These are phyloP conservation scores for Limnothrissa miodon DNA, from an alignment of 2,113 vertebrate genomes.

Conservation along the genomic window DNA sequence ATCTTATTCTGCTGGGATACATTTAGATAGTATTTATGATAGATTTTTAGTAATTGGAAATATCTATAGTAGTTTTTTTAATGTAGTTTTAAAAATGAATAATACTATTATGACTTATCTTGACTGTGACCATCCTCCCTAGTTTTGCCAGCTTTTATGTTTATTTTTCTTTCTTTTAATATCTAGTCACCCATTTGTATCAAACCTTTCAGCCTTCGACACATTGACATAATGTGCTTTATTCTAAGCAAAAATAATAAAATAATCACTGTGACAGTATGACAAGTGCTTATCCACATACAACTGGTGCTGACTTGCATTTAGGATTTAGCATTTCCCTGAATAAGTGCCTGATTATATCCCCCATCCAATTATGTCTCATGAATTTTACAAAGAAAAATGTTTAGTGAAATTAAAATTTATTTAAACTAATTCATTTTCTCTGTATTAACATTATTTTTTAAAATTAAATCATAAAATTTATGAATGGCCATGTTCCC, in stretches of 20 bases:
- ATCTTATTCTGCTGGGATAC: not conserved
- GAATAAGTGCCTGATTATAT: not conserved
- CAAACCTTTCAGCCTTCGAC: not conserved
- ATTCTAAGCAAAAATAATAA: no score
- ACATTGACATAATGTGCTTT: not conserved
- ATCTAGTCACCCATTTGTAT: not conserved
- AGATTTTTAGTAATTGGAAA: not conserved
- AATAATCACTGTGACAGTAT: no score
- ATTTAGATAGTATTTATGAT: not conserved
- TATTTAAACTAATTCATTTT: no score
- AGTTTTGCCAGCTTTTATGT: not conserved
- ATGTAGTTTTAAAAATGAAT: not conserved
- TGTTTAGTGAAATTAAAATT: no score
- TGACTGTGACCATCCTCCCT: not conserved
- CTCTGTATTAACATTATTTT: no score
- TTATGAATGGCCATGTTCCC: no score
- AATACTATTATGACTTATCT: not conserved
- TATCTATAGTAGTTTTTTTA: not conserved
- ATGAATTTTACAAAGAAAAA: no score
- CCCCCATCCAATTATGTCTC: not conserved
- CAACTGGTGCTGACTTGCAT: not conserved
- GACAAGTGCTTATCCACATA: not conserved
- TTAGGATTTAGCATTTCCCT: not conserved
- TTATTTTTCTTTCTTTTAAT: no score
- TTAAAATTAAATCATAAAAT: no score